These are phyloP conservation scores for Mystacornis crossleyi DNA, from an alignment of 2,113 vertebrate species.

Conservation along the genomic window DNA sequence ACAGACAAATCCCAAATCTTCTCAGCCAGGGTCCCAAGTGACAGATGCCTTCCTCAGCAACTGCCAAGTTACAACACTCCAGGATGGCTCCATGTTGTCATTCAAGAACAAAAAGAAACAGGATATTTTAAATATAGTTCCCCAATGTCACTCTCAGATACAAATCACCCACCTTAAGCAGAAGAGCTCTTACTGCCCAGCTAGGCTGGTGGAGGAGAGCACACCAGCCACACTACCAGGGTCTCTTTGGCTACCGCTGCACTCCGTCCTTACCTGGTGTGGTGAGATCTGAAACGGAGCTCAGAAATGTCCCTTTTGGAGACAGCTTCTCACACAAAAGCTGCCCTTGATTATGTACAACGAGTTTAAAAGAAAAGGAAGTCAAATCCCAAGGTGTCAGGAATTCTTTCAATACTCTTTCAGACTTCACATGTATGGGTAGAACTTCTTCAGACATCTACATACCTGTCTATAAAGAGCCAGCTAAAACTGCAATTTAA, in stretches of 20 bases:
- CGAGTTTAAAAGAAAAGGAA: neutral
- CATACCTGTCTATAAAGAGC: neutral
- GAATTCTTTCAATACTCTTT: neutral
- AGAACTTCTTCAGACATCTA: neutral
- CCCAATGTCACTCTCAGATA: neutral
- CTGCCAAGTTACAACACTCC: neutral
- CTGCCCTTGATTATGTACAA: neutral
- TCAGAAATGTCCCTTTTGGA: neutral
- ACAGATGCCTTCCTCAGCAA: neutral
- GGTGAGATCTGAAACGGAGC: neutral
- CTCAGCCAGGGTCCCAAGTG: neutral
- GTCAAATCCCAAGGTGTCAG: neutral
- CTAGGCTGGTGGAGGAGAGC: neutral
- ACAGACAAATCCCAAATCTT: neutral
- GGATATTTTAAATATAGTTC: neutral
- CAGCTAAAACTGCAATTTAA: neutral
- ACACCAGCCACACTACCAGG: neutral
- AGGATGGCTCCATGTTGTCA: neutral
- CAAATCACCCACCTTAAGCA: neutral
- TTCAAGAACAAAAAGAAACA: neutral
- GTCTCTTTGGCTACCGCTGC: neutral
- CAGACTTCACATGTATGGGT: neutral
- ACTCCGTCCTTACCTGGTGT: neutral
- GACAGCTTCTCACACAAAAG: neutral
- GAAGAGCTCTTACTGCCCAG: neutral